Base-by-base conservation (phyloP, 2,888 invertebrate species). In the Agrotis segetum region DNA sequence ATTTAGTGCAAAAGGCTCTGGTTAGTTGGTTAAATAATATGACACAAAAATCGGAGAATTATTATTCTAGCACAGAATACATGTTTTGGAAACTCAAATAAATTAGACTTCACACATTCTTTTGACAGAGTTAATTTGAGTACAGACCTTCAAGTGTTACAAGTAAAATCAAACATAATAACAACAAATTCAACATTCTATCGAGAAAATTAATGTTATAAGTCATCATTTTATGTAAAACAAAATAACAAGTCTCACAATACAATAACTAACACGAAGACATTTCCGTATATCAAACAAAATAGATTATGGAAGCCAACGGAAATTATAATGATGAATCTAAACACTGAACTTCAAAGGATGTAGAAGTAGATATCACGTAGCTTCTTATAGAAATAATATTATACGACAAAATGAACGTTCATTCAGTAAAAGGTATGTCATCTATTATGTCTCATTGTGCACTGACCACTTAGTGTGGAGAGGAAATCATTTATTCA, bases 401-500 rank as follows among this genome's bases (percentile, higher is more conserved):
- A 90, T 83, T 74, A 87, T 84, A 86, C 82, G 85, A 88, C 89
- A 88, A 88, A 82, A 89, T 86, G 81, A 85, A 86, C 84, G 85
- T 92, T 91, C 89, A 91, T 93, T 92, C 89, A 91, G 84, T 84
- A 84, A 93, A 94, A 93, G 89, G 92, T 91, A 92, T 91, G 90
- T 92, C 93, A 92, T 94, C 92, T 93, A 93, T 94, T 94, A 92
- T 90, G 88, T 90, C 88, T 92, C 89, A 91, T 92, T 94, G 92
- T 92, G 88, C 85, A 89, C 88, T 93, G 92, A 92, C 93, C 94
- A 94, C 93, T 95, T 94, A 93, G 90, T 85, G 89, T 83, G 72
- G 87, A 91, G 92, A 94, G 94, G 94, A 95, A 94, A 94, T 94
- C 90, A 94, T 93, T 95, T 95, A 93, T 95, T 95, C 91, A 92